Evolutionary conservation across 2,113 vertebrate genomes (phyloP).

Genomic region (Spea bombifrons): DNA sequence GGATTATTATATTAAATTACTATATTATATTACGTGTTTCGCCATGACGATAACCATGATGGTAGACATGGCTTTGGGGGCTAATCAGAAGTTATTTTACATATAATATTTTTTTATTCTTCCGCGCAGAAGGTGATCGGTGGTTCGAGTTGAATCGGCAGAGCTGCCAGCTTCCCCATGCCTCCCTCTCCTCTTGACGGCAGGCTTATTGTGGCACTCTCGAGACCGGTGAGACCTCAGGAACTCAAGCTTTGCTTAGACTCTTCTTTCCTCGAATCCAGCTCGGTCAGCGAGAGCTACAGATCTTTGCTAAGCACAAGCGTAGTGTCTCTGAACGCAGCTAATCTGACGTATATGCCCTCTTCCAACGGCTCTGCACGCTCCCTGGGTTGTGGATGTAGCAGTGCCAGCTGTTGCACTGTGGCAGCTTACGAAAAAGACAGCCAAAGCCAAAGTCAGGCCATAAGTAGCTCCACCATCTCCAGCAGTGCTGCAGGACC

Average conservation of each 20-base stretch:
- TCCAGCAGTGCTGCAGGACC: conserved; percentile 65
- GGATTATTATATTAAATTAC: too few species aligned
- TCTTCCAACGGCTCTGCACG: conserved; percentile 98
- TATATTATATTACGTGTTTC: too few species aligned
- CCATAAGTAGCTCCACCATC: conserved; percentile 72
- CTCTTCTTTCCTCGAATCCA: conserved; percentile 83
- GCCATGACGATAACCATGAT: too few species aligned
- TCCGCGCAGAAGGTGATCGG: conserved; percentile 72
- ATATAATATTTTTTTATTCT: conserved; percentile 9
- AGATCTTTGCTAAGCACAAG: conserved; percentile 74
- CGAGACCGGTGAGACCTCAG: conserved; percentile 96
- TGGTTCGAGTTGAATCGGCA: conserved; percentile 83
- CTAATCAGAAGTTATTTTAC: too few species aligned
- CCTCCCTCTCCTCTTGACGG: conserved; percentile 98
- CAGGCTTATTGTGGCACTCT: conserved; percentile 97
- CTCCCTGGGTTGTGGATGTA: conserved; percentile 98
- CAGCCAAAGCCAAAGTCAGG: conserved; percentile 80
- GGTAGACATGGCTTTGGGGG: too few species aligned
- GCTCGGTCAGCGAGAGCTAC: conserved; percentile 62
- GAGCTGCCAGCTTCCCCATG: conserved; percentile 92
- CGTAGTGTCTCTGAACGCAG: conserved; percentile 87
- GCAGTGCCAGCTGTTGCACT: conserved; percentile 97
- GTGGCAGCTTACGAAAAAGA: conserved; percentile 96
- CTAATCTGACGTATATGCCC: conserved; percentile 99
- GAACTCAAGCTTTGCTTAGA: conserved; percentile 95